Evolutionary conservation across 1,140 invertebrate species (phyloP).

Genomic region (Dendroctonus ponderosae): DNA sequence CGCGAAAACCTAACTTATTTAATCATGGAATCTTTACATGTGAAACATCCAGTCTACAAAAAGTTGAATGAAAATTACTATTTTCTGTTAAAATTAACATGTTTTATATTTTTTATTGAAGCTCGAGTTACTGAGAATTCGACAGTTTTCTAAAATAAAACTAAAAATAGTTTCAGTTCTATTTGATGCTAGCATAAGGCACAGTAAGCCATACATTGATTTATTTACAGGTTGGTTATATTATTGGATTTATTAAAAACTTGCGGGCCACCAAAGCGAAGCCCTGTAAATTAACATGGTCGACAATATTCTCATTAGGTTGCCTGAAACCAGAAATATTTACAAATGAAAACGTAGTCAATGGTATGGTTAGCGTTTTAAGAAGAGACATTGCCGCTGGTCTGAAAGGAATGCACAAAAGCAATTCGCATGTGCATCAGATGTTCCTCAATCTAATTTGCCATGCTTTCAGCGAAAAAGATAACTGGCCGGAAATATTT

Average conservation of each 20-base stretch:
- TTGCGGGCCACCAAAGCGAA: slow-evolving; percentile 71
- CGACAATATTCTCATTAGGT: slow-evolving; percentile 77
- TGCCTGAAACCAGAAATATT: slow-evolving; percentile 79
- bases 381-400: slow-evolving; percentile 72
- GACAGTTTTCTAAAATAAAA: too few relatives aligned
- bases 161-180: too few relatives aligned
- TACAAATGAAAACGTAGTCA: slow-evolving; percentile 73
- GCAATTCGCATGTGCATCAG: slow-evolving; percentile 78
- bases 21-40: too few relatives aligned
- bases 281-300: slow-evolving; percentile 74
- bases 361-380: slow-evolving; percentile 79
- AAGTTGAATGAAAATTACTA: too few relatives aligned
- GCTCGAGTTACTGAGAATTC: too few relatives aligned
- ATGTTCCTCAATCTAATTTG: slow-evolving; percentile 84
- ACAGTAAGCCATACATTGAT: slow-evolving; percentile 49
- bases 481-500: slow-evolving; percentile 77
- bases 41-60: too few relatives aligned
- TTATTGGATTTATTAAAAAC: slow-evolving; percentile 64
- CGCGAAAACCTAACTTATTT: too few relatives aligned
- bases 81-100: too few relatives aligned
- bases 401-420: slow-evolving; percentile 69
- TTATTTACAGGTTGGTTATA: slow-evolving; percentile 48
- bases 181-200: too few relatives aligned
- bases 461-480: slow-evolving; percentile 74
- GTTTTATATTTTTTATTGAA: too few relatives aligned